These are phyloP conservation scores for Asobara japonica DNA, from an alignment of 1,140 invertebrate genomes.

Conservation along the genomic window DNA sequence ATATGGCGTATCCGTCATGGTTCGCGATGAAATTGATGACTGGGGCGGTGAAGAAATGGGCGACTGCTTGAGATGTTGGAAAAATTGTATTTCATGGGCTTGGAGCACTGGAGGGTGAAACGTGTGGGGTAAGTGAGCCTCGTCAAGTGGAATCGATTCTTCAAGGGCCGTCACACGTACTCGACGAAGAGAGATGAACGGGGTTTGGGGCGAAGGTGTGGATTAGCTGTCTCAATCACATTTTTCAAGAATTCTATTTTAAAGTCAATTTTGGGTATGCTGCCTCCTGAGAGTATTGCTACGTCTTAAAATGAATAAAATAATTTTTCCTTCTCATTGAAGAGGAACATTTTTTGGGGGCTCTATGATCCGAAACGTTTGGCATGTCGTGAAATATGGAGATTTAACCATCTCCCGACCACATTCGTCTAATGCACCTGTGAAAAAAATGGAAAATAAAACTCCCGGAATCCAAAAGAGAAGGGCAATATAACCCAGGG, in stretches of 20 bases:
- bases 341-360: too few relatives aligned
- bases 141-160: conserved; percentile 4
- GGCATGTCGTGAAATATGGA: too few relatives aligned
- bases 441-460: not conserved
- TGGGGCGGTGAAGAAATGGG: not conserved
- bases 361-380: too few relatives aligned
- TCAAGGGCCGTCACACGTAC: conserved; percentile 7
- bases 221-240: too few relatives aligned
- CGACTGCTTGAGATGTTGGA: not conserved
- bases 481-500: not conserved
- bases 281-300: too few relatives aligned
- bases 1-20: not conserved
- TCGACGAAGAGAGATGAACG: not conserved
- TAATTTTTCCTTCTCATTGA: too few relatives aligned
- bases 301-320: too few relatives aligned
- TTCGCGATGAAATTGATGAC: not conserved
- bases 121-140: conserved; percentile 3
- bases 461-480: not conserved
- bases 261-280: too few relatives aligned
- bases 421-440: too few relatives aligned
- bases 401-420: too few relatives aligned
- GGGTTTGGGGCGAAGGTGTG: too few relatives aligned
- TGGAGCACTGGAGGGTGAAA: not conserved
- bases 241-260: too few relatives aligned
- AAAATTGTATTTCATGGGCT: not conserved